These are phyloP conservation scores for Ammodytes marinus DNA, from an alignment of 2,113 vertebrate species.

Conservation along the genomic window DNA sequence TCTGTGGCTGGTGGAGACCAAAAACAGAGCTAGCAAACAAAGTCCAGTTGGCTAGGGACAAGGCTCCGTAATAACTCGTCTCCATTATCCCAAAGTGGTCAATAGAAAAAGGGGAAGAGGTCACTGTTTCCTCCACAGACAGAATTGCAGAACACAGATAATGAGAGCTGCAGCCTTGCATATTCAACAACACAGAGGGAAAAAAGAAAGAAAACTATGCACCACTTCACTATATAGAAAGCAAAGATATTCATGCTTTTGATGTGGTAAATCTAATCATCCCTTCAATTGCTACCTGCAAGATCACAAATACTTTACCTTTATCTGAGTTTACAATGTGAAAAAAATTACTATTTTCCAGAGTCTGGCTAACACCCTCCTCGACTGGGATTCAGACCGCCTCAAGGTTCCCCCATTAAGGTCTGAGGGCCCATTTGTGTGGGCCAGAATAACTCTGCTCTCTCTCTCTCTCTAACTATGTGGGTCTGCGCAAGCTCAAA, in stretches of 20 bases:
- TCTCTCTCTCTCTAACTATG: slow-evolving; percentile 16
- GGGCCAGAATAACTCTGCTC: slow-evolving; percentile 44
- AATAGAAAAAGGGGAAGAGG: background rate
- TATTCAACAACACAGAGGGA: slow-evolving; percentile 2
- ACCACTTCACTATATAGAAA: slow-evolving; percentile 17
- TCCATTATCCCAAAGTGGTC: background rate
- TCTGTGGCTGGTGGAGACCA: background rate
- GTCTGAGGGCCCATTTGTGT: slow-evolving; percentile 54
- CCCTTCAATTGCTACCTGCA: slow-evolving; percentile 14
- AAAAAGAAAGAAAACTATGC: background rate
- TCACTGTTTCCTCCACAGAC: background rate
- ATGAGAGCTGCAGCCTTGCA: slow-evolving; percentile 3
- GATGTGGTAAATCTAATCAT: slow-evolving; percentile 40
- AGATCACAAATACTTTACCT: slow-evolving; percentile 13
- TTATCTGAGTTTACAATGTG: slow-evolving; percentile 11
- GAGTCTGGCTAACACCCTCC: slow-evolving; percentile 4
- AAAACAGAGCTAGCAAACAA: background rate
- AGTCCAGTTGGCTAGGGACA: too few species aligned
- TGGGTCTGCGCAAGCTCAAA: slow-evolving; percentile 49
- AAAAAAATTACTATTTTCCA: slow-evolving; percentile 29
- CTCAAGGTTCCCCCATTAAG: slow-evolving; percentile 46
- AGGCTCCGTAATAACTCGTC: background rate
- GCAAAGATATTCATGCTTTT: slow-evolving; percentile 26
- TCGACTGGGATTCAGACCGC: slow-evolving; percentile 47
- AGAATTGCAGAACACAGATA: slow-evolving; percentile 4